These are phyloP conservation scores for Rhyzopertha dominica DNA, from an alignment of 1,140 invertebrate species.

Conservation along the genomic window DNA sequence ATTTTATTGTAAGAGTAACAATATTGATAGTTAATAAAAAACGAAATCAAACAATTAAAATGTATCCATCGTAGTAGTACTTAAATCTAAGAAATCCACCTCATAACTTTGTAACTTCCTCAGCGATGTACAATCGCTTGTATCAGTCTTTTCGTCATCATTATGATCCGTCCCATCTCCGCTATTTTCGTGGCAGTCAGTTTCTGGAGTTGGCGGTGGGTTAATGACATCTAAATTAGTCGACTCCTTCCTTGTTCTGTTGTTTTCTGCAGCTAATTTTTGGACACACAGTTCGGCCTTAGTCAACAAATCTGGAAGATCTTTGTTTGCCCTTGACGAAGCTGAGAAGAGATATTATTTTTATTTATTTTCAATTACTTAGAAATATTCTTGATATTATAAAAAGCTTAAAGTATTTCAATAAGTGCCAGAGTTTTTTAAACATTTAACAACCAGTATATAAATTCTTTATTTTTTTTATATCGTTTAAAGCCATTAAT, in stretches of 20 bases:
- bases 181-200: conserved; percentile 64
- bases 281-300: conserved; percentile 51
- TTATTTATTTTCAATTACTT: too few species aligned
- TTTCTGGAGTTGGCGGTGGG: conserved; percentile 72
- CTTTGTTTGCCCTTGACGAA: conserved; percentile 46
- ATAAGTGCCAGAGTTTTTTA: too few species aligned
- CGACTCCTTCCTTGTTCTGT: conserved; percentile 45
- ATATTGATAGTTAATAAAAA: too few species aligned
- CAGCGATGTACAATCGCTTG: conserved; percentile 32
- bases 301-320: conserved; percentile 55
- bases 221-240: conserved; percentile 58
- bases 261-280: conserved; percentile 48
- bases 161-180: conserved; percentile 56
- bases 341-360: too few species aligned
- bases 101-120: conserved; percentile 33
- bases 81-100: conserved; percentile 20
- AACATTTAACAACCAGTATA: too few species aligned
- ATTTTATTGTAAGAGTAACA: too few species aligned
- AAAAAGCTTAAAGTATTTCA: too few species aligned
- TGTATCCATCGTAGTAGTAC: conserved; percentile 23
- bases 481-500: too few species aligned
- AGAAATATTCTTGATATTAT: too few species aligned
- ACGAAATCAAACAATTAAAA: too few species aligned
- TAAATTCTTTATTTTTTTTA: too few species aligned
- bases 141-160: conserved; percentile 35